Evolutionary conservation across 2,888 invertebrate genomes (phyloP).

Genomic region (Chrysolina americana): DNA sequence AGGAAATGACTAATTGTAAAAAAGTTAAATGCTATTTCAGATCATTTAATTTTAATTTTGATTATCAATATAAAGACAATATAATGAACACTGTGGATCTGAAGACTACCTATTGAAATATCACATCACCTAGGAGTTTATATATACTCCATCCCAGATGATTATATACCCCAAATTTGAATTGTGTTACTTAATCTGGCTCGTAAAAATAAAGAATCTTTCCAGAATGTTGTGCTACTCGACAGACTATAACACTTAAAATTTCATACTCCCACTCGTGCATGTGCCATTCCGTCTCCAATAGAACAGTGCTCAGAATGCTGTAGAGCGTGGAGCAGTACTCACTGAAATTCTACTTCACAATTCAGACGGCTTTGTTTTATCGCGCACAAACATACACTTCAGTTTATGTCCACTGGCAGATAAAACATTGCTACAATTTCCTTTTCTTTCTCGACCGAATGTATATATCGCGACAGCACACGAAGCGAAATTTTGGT

Average conservation of each 20-base stretch:
- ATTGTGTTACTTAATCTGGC: neutral
- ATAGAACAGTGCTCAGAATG: conserved; percentile 36
- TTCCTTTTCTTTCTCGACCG: conserved; percentile 22
- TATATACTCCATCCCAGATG: neutral
- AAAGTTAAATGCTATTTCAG: no score
- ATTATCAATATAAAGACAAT: no score
- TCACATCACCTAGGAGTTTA: neutral
- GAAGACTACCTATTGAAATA: no score
- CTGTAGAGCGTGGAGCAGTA: conserved; percentile 45
- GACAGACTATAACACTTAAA: conserved; percentile 3
- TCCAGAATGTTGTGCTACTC: neutral
- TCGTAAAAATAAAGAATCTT: neutral
- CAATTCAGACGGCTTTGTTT: conserved; percentile 49
- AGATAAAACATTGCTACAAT: conserved; percentile 42
- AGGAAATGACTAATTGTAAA: no score
- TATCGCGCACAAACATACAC: conserved; percentile 48
- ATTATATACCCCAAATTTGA: neutral
- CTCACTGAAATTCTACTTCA: conserved; percentile 42
- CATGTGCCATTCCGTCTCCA: conserved; percentile 34
- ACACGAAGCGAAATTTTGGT: conserved; percentile 19
- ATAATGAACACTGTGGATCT: no score
- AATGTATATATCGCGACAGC: conserved; percentile 23
- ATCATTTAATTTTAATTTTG: no score
- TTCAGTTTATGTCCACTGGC: conserved; percentile 46
- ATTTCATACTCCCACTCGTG: conserved; percentile 31